A percentile compares a stretch with the other conserved stretches of the same genome.
Conservation (phyloP, 2,113 vertebrate genomes). For the zebrafish (Danio rerio) region GRCz12tu NC_133180.1:53628501-53629000, state of each 20-base stretch:
- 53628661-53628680: constrained; percentile 43
- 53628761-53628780: constrained; percentile 65
- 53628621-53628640: not conserved
- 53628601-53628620: not conserved
- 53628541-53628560: not conserved
- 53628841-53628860: constrained; percentile 47
- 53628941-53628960: constrained; percentile 66
- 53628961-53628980: constrained; percentile 62
- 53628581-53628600: not conserved
- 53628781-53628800: constrained; percentile 68
- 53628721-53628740: constrained; percentile 55
- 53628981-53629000: constrained; percentile 47
- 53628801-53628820: constrained; percentile 67
- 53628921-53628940: constrained; percentile 54
- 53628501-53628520: not conserved
- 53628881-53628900: constrained; percentile 64
- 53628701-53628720: constrained; percentile 56
- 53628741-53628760: constrained; percentile 61
- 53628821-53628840: constrained; percentile 53
- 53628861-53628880: constrained; percentile 58
- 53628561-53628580: no score
- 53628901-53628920: constrained; percentile 63
- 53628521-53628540: not conserved
- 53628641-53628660: not conserved
- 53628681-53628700: constrained; percentile 49